Base-by-base conservation (phyloP, 2,113 vertebrate species). In the Peromyscus polionotus region DNA sequence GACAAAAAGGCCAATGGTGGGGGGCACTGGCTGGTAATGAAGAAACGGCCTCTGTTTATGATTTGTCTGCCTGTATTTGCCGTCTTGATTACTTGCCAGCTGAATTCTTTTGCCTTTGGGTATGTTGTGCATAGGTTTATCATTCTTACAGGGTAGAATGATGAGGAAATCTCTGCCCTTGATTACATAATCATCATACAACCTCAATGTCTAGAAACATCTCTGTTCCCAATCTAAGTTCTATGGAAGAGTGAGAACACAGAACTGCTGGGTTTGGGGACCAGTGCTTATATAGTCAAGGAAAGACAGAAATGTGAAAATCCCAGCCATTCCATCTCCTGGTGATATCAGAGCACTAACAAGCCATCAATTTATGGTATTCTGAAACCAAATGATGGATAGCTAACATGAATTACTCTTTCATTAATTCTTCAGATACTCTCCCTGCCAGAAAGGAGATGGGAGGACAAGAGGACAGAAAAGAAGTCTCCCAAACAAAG, bases 21-120 rank as follows among this genome's bases (percentile, higher is more conserved):
- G 20, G 42, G 11, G 19, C 7, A 19, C 42, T 3, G 24, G 24
- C 11, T 76, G 3, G 13, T n/a, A 68, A 65, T 31, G 51, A 90
- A 93, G 68, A 91, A 57, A 2, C 9, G 20, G 5, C 1, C 26
- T 57, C 65, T 51, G 39, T 28, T 75, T 79, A 63, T 26, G 51
- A 0, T 17, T 57, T 94, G 59, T 67, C 20, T 57, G 1, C 31
- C 13, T 7, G 12, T 70, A 26, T 88, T 90, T 70, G 7, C 20
- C 79, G 11, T 77, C 72, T 67, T 26, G 54, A 77, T 31, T 63
- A 16, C 88, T 81, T 97, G 84, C 28, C 61, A 70, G 42, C 14
- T 90, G 22, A 76, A 85, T 93, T 51, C 87, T 63, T 92, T 45
- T 72, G 13, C 10, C 17, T 91, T 94, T 92, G 76, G 16, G 12